Conservation (phyloP, 2,113 vertebrate species). For the Lampris megalopsis region DNA sequence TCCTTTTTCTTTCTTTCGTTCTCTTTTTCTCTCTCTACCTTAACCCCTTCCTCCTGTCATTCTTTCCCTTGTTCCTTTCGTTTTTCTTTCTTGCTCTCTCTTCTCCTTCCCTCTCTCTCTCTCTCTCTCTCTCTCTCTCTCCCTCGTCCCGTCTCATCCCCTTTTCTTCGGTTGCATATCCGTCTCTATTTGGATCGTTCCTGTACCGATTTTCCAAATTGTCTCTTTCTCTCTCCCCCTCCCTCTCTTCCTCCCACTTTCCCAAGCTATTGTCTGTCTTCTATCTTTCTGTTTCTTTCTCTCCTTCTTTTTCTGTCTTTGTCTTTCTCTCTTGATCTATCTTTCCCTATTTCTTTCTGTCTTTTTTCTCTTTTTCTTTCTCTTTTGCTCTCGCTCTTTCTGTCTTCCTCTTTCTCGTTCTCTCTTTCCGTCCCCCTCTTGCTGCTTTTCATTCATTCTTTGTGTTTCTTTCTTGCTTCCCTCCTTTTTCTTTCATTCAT, state of each 20-base stretch:
- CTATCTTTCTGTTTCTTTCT: neutral
- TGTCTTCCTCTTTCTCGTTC: neutral
- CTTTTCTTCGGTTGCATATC: neutral
- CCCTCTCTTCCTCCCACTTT: neutral
- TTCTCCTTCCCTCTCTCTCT: neutral
- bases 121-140: neutral
- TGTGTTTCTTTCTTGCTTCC: too few relatives aligned
- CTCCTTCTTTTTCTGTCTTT: too few relatives aligned
- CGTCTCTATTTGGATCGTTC: neutral
- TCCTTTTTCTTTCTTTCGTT: too few relatives aligned
- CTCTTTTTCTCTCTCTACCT: neutral
- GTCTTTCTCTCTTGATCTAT: neutral
- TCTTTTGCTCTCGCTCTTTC: neutral
- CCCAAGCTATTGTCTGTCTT: neutral
- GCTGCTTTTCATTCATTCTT: too few relatives aligned
- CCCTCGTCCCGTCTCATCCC: neutral
- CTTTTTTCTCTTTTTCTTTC: neutral
- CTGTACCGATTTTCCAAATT: neutral
- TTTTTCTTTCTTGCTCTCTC: too few relatives aligned
- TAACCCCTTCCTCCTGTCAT: neutral
- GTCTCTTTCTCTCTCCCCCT: conserved; percentile 1
- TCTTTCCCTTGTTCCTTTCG: too few relatives aligned
- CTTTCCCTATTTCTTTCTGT: too few relatives aligned
- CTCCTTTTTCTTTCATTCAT: neutral
- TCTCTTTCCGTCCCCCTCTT: too few relatives aligned